Evolutionary conservation across 2,888 invertebrate genomes (phyloP).

Genomic region (Strigamia maritima): DNA sequence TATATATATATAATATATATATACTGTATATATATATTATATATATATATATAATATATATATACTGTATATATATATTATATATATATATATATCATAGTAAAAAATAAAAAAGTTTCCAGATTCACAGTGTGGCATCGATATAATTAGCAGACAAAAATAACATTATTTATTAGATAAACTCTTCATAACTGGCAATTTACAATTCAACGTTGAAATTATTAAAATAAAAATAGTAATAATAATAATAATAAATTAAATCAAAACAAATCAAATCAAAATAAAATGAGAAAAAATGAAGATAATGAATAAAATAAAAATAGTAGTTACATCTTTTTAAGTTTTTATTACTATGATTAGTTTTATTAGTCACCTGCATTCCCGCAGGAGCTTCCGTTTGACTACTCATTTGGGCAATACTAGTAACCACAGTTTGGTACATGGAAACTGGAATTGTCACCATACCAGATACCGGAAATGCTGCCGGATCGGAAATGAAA

Average conservation of each 20-base stretch:
- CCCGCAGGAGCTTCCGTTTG: slow-evolving; percentile 38
- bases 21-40: too few relatives aligned
- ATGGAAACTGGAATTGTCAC: slow-evolving; percentile 94
- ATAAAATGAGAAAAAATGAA: background rate
- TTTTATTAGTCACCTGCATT: slow-evolving; percentile 38
- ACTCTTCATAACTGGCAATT: background rate
- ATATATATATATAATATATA: too few relatives aligned
- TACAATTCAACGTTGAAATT: background rate
- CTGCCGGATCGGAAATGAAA: slow-evolving; percentile 38
- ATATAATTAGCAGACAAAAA: background rate
- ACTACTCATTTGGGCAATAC: slow-evolving; percentile 45
- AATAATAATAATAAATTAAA: background rate
- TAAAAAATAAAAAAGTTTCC: background rate
- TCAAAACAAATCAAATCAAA: background rate
- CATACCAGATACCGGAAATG: slow-evolving; percentile 72
- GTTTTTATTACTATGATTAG: slow-evolving; percentile 8
- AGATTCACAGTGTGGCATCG: background rate
- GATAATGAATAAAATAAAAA: background rate
- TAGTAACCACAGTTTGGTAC: slow-evolving; percentile 94
- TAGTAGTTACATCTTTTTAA: background rate
- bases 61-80: too few relatives aligned
- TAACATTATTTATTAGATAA: background rate
- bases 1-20: too few relatives aligned
- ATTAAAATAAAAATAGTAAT: background rate
- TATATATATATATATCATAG: too few relatives aligned